These are phyloP conservation scores for Siniperca knerii DNA, from an alignment of 2,113 vertebrate species.

Conservation along the genomic window DNA sequence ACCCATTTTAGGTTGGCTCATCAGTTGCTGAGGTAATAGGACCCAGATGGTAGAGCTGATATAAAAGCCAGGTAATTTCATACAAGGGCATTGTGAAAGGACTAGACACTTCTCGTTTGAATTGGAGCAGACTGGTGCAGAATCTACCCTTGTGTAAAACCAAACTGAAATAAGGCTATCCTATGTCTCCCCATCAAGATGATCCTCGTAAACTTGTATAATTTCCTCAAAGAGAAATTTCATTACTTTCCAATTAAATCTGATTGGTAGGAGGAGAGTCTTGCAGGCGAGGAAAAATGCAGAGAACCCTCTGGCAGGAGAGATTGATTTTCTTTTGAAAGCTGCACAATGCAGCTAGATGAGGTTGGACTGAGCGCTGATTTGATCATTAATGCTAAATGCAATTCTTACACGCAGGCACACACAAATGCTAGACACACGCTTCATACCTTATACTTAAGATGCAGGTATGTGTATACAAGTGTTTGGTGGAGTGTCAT, in stretches of 20 bases:
- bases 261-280: constrained; percentile 34
- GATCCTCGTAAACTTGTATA: constrained; percentile 56
- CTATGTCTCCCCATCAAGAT: constrained; percentile 45
- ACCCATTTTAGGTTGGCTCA: constrained; percentile 57
- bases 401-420: constrained; percentile 23
- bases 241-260: constrained; percentile 67
- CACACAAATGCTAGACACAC: constrained; percentile 12
- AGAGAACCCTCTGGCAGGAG: constrained; percentile 26
- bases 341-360: constrained; percentile 21
- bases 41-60: constrained; percentile 74
- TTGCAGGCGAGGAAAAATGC: constrained; percentile 21
- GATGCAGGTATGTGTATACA: constrained; percentile 12
- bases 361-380: constrained; percentile 21
- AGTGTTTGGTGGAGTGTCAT: background rate
- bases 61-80: constrained; percentile 75
- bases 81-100: constrained; percentile 55
- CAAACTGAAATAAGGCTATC: constrained; percentile 52
- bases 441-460: background rate
- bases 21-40: constrained; percentile 67
- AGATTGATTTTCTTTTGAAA: constrained; percentile 54
- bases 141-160: constrained; percentile 45
- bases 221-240: constrained; percentile 65
- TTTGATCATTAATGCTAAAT: constrained; percentile 54
- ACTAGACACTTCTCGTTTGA: constrained; percentile 46
- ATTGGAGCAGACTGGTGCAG: constrained; percentile 28